A percentile compares a stretch with the other conserved stretches of the same genome.
Conservation (phyloP, 2,888 invertebrate genomes). For the Apodemia hepburni region DNA sequence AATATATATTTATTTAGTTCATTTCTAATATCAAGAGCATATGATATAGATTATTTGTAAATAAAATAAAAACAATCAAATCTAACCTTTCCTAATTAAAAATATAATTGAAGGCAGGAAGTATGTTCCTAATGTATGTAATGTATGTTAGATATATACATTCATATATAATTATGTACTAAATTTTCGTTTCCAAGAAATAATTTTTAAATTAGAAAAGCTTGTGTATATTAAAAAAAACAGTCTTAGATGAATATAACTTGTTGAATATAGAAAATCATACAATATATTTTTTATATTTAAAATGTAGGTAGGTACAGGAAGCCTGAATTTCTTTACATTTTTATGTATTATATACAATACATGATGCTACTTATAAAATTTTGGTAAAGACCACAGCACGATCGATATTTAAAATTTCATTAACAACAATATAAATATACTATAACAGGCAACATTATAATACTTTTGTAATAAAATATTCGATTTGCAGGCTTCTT, state of each 20-base stretch:
- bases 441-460: constrained; percentile 33
- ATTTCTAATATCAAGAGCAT: no score
- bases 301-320: not conserved
- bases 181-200: not conserved
- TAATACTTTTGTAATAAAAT: constrained; percentile 31
- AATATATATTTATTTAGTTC: no score
- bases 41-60: not conserved
- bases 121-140: no score
- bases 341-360: not conserved
- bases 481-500: constrained; percentile 58
- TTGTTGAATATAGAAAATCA: no score
- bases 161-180: not conserved
- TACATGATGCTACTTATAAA: not conserved
- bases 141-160: not conserved
- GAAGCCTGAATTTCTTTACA: not conserved
- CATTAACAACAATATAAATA: constrained; percentile 34
- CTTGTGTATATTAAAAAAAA: not conserved
- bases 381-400: constrained; percentile 5
- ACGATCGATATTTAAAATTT: not conserved
- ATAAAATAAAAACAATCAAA: constrained; percentile 3
- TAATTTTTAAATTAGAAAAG: not conserved
- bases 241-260: constrained; percentile 7
- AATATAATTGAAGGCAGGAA: not conserved
- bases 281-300: not conserved
- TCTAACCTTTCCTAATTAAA: constrained; percentile 8